phyloP scores from a whole-genome alignment of 2,888 invertebrate genomes.

The Sinotaia quadrata region DNA sequence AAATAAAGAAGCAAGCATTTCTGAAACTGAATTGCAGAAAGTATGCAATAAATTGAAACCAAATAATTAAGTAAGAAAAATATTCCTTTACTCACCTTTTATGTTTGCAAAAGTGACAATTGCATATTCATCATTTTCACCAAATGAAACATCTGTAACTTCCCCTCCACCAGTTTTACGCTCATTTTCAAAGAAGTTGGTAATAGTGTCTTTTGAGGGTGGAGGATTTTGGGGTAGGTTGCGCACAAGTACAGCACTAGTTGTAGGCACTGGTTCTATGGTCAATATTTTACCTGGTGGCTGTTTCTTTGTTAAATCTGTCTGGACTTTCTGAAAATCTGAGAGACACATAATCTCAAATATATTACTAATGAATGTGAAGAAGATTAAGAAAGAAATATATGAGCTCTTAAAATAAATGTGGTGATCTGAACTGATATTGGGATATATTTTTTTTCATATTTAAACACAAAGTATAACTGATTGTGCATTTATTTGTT shows the following conservation, averaged over 20 bases:
- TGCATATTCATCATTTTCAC: neutral
- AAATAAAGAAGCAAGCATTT: too few relatives aligned
- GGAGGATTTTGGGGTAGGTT: neutral
- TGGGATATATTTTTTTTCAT: too few relatives aligned
- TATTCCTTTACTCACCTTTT: neutral
- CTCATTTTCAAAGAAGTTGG: slow-evolving; percentile 19
- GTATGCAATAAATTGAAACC: too few relatives aligned
- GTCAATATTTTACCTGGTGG: neutral
- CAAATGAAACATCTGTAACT: neutral
- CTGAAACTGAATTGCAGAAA: too few relatives aligned
- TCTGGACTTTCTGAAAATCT: slow-evolving; percentile 1
- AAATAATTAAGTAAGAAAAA: too few relatives aligned
- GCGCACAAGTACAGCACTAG: slow-evolving; percentile 5
- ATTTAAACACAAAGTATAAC: too few relatives aligned
- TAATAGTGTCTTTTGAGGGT: slow-evolving; percentile 4
- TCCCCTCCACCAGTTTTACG: slow-evolving; percentile 5
- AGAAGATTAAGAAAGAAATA: too few relatives aligned
- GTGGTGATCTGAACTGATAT: too few relatives aligned
- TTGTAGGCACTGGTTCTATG: slow-evolving; percentile 5
- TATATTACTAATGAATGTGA: too few relatives aligned
- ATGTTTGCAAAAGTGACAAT: slow-evolving; percentile 16
- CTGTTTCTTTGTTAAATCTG: neutral
- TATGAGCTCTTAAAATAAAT: too few relatives aligned
- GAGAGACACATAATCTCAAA: neutral
- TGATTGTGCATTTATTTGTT: too few relatives aligned